phyloP scores from a whole-genome alignment of 2,888 invertebrate species.

The Altica lythri region DNA sequence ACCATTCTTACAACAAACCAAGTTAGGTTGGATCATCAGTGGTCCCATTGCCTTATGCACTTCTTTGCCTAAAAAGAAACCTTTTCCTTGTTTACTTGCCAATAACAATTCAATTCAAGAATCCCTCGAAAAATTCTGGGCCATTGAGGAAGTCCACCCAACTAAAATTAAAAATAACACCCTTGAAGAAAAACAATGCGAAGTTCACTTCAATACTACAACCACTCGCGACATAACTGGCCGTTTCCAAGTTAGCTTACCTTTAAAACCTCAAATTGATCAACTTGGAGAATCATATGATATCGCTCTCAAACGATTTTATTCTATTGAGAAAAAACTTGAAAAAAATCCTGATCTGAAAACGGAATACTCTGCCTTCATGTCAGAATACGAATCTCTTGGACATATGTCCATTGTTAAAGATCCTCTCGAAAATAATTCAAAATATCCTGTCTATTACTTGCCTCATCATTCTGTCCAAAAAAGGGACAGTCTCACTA shows the following conservation, averaged over 20 bases:
- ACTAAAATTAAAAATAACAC: slow-evolving; percentile 1
- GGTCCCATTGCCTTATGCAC: too few relatives aligned
- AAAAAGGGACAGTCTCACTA: slow-evolving; percentile 37
- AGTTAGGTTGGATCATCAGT: slow-evolving; percentile 28
- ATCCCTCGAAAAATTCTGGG: slow-evolving; percentile 18
- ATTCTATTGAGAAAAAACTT: background rate
- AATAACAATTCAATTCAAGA: background rate
- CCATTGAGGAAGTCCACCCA: slow-evolving; percentile 15
- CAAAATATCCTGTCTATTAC: slow-evolving; percentile 5
- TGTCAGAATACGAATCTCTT: background rate
- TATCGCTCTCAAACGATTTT: background rate
- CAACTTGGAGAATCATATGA: background rate
- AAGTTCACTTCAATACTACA: slow-evolving; percentile 19
- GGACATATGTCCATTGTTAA: background rate
- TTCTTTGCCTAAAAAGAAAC: too few relatives aligned
- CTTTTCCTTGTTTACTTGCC: too few relatives aligned
- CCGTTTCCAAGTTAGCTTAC: slow-evolving; percentile 23
- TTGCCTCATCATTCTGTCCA: slow-evolving; percentile 43
- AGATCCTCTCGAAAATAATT: background rate
- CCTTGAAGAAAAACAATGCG: slow-evolving; percentile 21
- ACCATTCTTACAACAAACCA: slow-evolving; percentile 27
- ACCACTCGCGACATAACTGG: slow-evolving; percentile 7
- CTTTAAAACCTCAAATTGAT: background rate
- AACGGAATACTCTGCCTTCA: background rate
- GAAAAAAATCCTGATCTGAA: background rate